Base-by-base conservation (phyloP, 2,888 invertebrate genomes). In the Antheraea assamensis region DNA sequence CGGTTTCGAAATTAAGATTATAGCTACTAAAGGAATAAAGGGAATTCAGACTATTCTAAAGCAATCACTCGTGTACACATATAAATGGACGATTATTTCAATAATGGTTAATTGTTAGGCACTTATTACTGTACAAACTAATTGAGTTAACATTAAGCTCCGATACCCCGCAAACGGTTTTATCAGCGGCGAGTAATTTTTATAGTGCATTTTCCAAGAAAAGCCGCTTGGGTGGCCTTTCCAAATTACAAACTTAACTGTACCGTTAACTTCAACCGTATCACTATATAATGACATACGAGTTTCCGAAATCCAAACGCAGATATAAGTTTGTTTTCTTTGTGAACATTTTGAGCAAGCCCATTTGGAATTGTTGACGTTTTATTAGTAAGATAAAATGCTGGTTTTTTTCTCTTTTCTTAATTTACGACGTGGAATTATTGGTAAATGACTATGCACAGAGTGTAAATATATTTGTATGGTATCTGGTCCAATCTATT, bases 161-260 rank as follows among this genome's bases (percentile, higher is more conserved):
- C 31, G n/a, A 68, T 68, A 68, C 21, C n/a, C 13, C 35, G 35
- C 68, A 68, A n/a, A 35, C 68, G 68, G 68, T 35, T 76, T 81
- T 81, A 80, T 80, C 82, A 80, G 77, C 78, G 76, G 74, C 78
- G 75, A 82, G 82, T 86, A 81, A 88, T 88, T 88, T 89, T 90
- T 89, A 89, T 87, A 81, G 83, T 77, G 78, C 82, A 82, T 83
- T 83, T 90, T 89, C 88, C 81, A 79, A 85, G 88, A 87, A 89
- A 83, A 80, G 85, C 76, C 61, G 78, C 83, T 77, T 91, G 92
- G 92, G 92, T 92, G 92, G 92, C 81, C 88, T 79, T 79, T 78
- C 55, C 74, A 77, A 79, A 72, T 73, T 73, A 76, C 80, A 74
- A 77, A 74, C 47, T 73, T 78, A 76, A 30, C 17, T 73, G 15